These are phyloP conservation scores for Nemapogon koenigi DNA, from an alignment of 2,888 invertebrate genomes.

Conservation along the genomic window DNA sequence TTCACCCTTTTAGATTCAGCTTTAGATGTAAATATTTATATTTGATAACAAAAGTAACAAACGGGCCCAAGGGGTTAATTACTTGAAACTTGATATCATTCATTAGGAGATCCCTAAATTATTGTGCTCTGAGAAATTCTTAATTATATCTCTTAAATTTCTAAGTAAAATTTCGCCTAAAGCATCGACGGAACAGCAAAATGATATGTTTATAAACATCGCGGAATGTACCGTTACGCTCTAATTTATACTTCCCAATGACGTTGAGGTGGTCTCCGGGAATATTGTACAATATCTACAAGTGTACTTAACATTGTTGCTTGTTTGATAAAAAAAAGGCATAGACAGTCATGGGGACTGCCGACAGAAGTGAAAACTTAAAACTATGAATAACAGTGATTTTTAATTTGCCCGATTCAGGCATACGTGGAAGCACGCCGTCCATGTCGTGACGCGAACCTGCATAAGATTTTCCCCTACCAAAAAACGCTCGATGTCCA, in stretches of 20 bases:
- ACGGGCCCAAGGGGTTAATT: slow-evolving; percentile 50
- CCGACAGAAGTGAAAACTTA: too few relatives aligned
- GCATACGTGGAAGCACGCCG: too few relatives aligned
- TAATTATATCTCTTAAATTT: slow-evolving; percentile 65
- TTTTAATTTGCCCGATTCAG: too few relatives aligned
- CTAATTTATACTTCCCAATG: slow-evolving; percentile 27
- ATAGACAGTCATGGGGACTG: too few relatives aligned
- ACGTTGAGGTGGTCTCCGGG: neutral
- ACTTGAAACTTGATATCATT: slow-evolving; percentile 60
- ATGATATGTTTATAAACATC: slow-evolving; percentile 62
- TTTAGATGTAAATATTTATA: slow-evolving; percentile 28
- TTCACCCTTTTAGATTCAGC: too few relatives aligned
- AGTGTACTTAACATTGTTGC: too few relatives aligned
- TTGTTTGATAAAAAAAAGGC: too few relatives aligned
- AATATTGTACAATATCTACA: too few relatives aligned
- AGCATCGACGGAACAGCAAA: slow-evolving; percentile 50
- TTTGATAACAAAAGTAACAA: slow-evolving; percentile 47
- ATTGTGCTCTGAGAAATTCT: slow-evolving; percentile 59
- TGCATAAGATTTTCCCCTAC: too few relatives aligned
- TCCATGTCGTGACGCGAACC: too few relatives aligned
- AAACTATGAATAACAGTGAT: too few relatives aligned
- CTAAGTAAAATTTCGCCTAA: slow-evolving; percentile 58
- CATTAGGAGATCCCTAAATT: slow-evolving; percentile 60
- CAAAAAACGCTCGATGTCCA: too few relatives aligned
- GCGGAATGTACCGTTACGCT: slow-evolving; percentile 43